Percentiles rank a stretch among this genome's conserved stretches.
phyloP scores from a whole-genome alignment of 92 coral and sea anemone genomes.

The Chrysogorgia sp. region DNA sequence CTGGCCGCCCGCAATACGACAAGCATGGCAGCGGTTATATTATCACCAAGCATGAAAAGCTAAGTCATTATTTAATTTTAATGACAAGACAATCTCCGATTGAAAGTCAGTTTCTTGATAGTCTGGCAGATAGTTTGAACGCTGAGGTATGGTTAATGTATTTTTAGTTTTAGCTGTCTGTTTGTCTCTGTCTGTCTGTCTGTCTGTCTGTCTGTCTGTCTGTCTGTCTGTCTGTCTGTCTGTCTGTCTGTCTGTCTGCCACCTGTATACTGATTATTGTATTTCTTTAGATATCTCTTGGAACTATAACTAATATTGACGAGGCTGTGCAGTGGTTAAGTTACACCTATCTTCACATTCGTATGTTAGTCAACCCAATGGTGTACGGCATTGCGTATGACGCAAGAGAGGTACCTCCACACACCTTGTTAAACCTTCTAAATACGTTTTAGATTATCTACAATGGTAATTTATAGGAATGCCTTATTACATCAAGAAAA shows the following conservation, averaged over 20 bases:
- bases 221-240: background rate
- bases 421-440: too few species aligned
- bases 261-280: background rate
- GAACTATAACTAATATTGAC: constrained; percentile 85
- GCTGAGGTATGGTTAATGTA: constrained; percentile 74
- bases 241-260: background rate
- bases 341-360: constrained; percentile 87
- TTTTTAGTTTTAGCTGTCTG: background rate
- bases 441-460: too few species aligned
- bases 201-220: background rate
- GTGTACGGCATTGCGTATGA: constrained; percentile 89
- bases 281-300: constrained; percentile 72
- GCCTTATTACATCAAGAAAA: too few species aligned
- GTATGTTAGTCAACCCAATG: constrained; percentile 90
- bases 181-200: background rate
- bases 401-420: constrained; percentile 85
- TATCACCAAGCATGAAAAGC: constrained; percentile 84
- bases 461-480: too few species aligned
- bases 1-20: constrained; percentile 99
- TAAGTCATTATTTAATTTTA: constrained; percentile 82
- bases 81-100: constrained; percentile 98
- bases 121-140: constrained; percentile 88
- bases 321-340: constrained; percentile 98
- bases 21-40: constrained; percentile 92
- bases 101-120: constrained; percentile 83